Base-by-base conservation (phyloP, 1,140 invertebrate genomes). In the Caenorhabditis brenneri region DNA sequence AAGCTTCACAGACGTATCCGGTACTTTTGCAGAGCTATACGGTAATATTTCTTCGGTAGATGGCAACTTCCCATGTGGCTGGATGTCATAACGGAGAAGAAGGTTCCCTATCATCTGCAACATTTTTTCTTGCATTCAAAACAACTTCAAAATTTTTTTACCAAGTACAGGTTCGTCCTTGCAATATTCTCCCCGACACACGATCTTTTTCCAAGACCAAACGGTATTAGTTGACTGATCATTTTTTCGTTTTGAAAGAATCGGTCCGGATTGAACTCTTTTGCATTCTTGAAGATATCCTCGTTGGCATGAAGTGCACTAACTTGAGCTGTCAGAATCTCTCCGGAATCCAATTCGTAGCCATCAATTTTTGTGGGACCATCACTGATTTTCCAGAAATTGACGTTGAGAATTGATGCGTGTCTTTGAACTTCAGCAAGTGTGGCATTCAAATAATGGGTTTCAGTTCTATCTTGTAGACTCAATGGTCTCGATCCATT, bases 141-240 rank as follows among this genome's bases (percentile, higher is more conserved):
- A n/a, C n/a, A n/a, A n/a, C n/a, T n/a, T n/a, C n/a, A n/a, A n/a
- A n/a, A n/a, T 5, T 16, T 10, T 4, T 78, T n/a, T 65, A 84
- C 84, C 58, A 86, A 46, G 39, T 82, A 86, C 19, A 86, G 27
- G 7, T 85, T 51, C 0, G 79, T 19, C 31, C 84, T 80, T 15
- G 85, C 85, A 4, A 86, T 24, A 16, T 60, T 51, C 53, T 86
- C 85, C 29, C 85, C 85, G 10, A 85, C 36, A 46, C 85, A 86
- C 0, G 46, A 29, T 36, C 85, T 78, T 58, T 86, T 86, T 42
- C 85, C 85, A 24, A 86, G 39, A 65, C 85, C 85, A 53, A 86
- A 86, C 2, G 85, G 83, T 19, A 86, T 80, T 16, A 86, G 16
- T 39, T 85, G 81, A n/a, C 85, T 48, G 9, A 86, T 22, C 51